phyloP scores from a whole-genome alignment of 2,888 invertebrate genomes.

The Cheilosia variabilis region DNA sequence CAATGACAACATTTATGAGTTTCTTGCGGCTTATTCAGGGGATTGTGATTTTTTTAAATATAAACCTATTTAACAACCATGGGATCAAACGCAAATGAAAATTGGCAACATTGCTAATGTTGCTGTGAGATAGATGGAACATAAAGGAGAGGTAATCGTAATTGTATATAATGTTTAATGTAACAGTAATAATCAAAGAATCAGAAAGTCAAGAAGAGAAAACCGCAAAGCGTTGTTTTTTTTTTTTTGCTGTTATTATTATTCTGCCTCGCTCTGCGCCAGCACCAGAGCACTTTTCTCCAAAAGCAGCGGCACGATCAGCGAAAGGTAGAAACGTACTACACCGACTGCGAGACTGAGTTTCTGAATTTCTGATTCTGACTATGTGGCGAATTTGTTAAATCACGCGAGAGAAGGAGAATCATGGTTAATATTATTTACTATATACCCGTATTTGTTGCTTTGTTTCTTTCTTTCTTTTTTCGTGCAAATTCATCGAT shows the following conservation, averaged over 20 bases:
- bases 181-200: slow-evolving; percentile 70
- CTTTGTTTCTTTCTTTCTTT: slow-evolving; percentile 35
- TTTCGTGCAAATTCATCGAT: slow-evolving; percentile 46
- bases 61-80: background rate
- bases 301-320: slow-evolving; percentile 23
- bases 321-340: slow-evolving; percentile 40
- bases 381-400: slow-evolving; percentile 58
- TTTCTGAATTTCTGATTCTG: background rate
- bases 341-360: slow-evolving; percentile 5
- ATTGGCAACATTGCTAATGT: slow-evolving; percentile 46
- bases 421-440: slow-evolving; percentile 68
- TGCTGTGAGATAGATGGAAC: slow-evolving; percentile 8
- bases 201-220: slow-evolving; percentile 69
- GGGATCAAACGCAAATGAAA: slow-evolving; percentile 11
- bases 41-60: too few relatives aligned
- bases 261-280: slow-evolving; percentile 23
- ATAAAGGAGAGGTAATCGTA: slow-evolving; percentile 44
- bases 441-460: slow-evolving; percentile 41
- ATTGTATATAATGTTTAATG: slow-evolving; percentile 64
- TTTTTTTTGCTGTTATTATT: slow-evolving; percentile 13
- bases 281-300: slow-evolving; percentile 35
- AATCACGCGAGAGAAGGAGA: slow-evolving; percentile 71
- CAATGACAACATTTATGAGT: too few relatives aligned
- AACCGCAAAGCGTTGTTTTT: slow-evolving; percentile 54
- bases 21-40: too few relatives aligned